Base-by-base conservation (phyloP, 2,888 invertebrate genomes). In the Hypomecis atomaria region DNA sequence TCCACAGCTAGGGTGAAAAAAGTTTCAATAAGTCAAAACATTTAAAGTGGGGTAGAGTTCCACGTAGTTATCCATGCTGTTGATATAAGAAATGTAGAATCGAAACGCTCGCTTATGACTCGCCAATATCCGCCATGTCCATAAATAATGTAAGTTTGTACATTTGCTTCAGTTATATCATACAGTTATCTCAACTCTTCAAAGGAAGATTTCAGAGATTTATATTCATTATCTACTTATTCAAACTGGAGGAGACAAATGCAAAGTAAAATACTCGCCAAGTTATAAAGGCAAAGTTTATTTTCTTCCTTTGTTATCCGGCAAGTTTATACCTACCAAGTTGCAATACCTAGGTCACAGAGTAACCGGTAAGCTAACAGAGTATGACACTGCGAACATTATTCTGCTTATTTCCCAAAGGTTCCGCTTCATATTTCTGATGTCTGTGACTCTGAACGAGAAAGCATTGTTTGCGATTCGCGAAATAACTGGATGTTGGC, bases 321-420 rank as follows among this genome's bases (percentile, higher is more conserved):
- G 53, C 54, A 34, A 49, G 45, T 64, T 58, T 55, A 61, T 48
- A 44, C 11, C 36, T 43, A 44, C 11, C 36, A 40, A 62, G 59
- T n/a, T 64, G 52, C 47, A 59, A 47, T 6, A 45, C 34, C 11
- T 56, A 59, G 59, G 59, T 64, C 50, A 45, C 42, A 52, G 56
- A 40, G 33, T 52, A 40, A 52, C 38, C 11, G 52, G 54, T 36
- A 42, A 56, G 56, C 64, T 56, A 60, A 69, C 71, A 66, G 69
- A 64, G 67, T 67, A 71, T 70, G 74, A 69, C 74, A 71, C 61
- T 62, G 65, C 69, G 57, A 77, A 80, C 79, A 82, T 82, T 84
- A 84, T 83, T 79, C 78, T 78, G 81, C 75, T 82, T 85, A 85
- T 84, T 84, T 83, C 81, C 82, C 84, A 76, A 62, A 71, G 78